Conservation (phyloP, 1,140 invertebrate genomes). For the Psix sp. region DNA sequence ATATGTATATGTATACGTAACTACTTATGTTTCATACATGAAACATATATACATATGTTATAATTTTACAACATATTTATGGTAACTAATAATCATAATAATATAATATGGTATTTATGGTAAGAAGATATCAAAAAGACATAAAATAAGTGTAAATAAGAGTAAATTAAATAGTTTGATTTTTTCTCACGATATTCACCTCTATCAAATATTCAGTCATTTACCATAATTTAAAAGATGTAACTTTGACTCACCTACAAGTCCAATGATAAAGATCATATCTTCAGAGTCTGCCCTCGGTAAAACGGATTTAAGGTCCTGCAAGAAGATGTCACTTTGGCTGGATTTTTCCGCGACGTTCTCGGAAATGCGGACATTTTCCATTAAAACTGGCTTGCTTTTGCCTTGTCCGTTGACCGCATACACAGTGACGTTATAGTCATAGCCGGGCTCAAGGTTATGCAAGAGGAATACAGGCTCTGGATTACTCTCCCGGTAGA, state of each 20-base stretch:
- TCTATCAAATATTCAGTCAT: not conserved
- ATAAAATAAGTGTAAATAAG: too few species aligned
- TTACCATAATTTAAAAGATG: too few species aligned
- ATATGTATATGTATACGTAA: too few species aligned
- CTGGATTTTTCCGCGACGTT: slow-evolving; percentile 66
- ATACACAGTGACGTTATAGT: slow-evolving; percentile 83
- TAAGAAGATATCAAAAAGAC: too few species aligned
- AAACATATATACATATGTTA: too few species aligned
- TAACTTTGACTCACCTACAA: slow-evolving; percentile 68
- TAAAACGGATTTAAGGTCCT: slow-evolving; percentile 68
- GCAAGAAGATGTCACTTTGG: slow-evolving; percentile 64
- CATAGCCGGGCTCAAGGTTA: slow-evolving; percentile 81
- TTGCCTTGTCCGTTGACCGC: slow-evolving; percentile 84
- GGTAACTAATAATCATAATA: too few species aligned
- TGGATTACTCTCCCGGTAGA: slow-evolving; percentile 80
- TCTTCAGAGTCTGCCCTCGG: slow-evolving; percentile 63
- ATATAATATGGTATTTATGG: too few species aligned
- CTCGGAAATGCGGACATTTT: slow-evolving; percentile 78
- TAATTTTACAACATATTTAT: too few species aligned
- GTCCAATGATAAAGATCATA: slow-evolving; percentile 64
- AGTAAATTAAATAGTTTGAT: too few species aligned
- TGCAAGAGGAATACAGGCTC: slow-evolving; percentile 82
- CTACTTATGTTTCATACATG: too few species aligned
- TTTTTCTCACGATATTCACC: too few species aligned
- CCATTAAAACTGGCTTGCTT: slow-evolving; percentile 80